These are phyloP conservation scores for Saxicola maurus DNA, from an alignment of 2,797 vertebrate genomes.

Conservation along the genomic window DNA sequence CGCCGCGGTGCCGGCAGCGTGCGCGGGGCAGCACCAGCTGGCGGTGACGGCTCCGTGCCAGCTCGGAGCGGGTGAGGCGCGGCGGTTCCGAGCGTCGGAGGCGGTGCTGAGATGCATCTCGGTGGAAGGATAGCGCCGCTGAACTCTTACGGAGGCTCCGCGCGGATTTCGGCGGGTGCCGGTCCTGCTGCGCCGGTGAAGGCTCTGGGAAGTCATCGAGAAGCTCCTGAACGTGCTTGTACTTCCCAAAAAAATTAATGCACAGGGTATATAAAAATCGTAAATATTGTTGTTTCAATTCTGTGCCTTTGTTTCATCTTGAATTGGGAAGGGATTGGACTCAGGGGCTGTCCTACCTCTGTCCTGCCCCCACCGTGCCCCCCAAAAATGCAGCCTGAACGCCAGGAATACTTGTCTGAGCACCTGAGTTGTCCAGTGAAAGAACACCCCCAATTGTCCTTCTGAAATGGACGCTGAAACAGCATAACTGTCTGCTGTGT, in stretches of 20 bases:
- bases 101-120: not conserved
- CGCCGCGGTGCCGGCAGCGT: not conserved
- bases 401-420: not conserved
- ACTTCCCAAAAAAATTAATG: rapidly evolving
- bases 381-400: not conserved
- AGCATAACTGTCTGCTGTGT: not conserved
- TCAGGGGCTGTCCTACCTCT: not conserved
- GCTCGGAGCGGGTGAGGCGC: not conserved
- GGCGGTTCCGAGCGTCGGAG: not conserved
- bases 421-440: not conserved
- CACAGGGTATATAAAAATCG: not conserved
- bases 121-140: not conserved
- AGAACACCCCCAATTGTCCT: not conserved
- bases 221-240: not conserved
- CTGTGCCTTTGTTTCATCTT: not conserved
- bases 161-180: not conserved
- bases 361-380: rapidly evolving
- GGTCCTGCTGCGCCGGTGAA: not conserved
- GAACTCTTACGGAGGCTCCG: not conserved
- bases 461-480: not conserved
- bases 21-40: too few species aligned
- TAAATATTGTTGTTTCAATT: not conserved
- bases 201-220: not conserved
- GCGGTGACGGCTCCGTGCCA: rapidly evolving
- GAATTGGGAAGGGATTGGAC: not conserved